Base-by-base conservation (phyloP, 2,888 invertebrate species). In the Monochamus alternatus region DNA sequence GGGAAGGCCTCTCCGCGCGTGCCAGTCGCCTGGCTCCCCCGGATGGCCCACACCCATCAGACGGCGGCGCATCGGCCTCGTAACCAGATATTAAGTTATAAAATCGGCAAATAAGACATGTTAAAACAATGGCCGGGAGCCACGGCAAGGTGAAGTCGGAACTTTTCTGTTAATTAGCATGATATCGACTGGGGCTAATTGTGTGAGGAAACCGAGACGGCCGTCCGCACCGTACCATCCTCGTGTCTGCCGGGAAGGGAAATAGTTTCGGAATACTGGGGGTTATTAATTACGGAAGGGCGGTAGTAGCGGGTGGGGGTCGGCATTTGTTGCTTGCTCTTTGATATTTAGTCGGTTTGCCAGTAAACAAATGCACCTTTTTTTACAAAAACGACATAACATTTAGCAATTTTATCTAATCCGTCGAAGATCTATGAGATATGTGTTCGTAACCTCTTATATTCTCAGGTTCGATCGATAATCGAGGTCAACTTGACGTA, bases 101-200 rank as follows among this genome's bases (percentile, higher is more conserved):
- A 82, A 82, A 82, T 81, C 80, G 75, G 77, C 78, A 80, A 81
- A 76, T 81, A 81, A 81, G 79, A 81, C 79, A 80, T 80, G 76
- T 81, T 77, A 77, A 78, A 80, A 80, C 78, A 80, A 83, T 80
- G 80, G 80, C 77, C 76, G 60, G 73, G 47, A 76, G 76, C 82
- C 82, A 83, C 83, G 83, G 81, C 81, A 81, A 78, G 80, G 81
- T 78, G 82, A 81, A 81, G 77, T 81, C 77, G 75, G 78, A 83
- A 83, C 77, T 83, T 83, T 82, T 81, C 81, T 81, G 81, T 82
- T 83, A 83, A 83, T 83, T 82, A 81, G 80, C 81, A 78, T 81
- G 81, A 81, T 81, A 82, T 80, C 80, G 82, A 82, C 82, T 81
- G 73, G 76, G 73, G 77, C 76, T 81, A 81, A 81, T 81, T 81